A percentile compares a stretch with the other conserved stretches of the same genome.
phyloP scores from a whole-genome alignment of 2,797 vertebrate genomes.

The Taeniopygia guttata region DNA sequence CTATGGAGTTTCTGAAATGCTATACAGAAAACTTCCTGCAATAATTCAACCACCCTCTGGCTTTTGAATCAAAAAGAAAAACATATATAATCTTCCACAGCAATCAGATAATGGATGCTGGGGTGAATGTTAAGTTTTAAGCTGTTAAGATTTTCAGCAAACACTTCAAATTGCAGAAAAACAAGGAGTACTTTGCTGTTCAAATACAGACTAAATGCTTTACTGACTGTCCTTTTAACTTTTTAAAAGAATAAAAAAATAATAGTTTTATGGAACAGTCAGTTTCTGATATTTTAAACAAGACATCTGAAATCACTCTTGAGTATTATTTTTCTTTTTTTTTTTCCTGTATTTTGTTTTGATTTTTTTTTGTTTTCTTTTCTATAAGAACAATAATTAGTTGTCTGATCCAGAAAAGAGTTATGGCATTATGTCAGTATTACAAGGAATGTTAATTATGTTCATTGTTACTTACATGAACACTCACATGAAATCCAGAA shows the following conservation, averaged over 20 bases:
- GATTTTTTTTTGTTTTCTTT: background rate
- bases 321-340: background rate
- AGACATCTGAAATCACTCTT: background rate
- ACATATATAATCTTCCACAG: background rate
- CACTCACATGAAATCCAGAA: background rate
- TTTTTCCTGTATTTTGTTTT: background rate
- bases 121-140: background rate
- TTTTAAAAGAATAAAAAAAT: background rate
- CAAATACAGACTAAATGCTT: background rate
- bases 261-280: background rate
- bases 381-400: background rate
- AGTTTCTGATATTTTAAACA: background rate
- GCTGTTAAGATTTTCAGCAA: background rate
- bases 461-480: background rate
- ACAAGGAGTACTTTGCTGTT: background rate
- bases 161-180: background rate
- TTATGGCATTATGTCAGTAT: background rate
- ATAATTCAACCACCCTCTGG: constrained; percentile 1
- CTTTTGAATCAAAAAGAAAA: constrained; percentile 27
- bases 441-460: background rate
- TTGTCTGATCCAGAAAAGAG: background rate
- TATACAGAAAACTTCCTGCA: background rate
- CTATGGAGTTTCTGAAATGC: constrained; percentile 17
- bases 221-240: fast-evolving
- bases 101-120: background rate